Evolutionary conservation across 2,113 vertebrate genomes (phyloP).

Genomic region (Pristiophorus japonicus): DNA sequence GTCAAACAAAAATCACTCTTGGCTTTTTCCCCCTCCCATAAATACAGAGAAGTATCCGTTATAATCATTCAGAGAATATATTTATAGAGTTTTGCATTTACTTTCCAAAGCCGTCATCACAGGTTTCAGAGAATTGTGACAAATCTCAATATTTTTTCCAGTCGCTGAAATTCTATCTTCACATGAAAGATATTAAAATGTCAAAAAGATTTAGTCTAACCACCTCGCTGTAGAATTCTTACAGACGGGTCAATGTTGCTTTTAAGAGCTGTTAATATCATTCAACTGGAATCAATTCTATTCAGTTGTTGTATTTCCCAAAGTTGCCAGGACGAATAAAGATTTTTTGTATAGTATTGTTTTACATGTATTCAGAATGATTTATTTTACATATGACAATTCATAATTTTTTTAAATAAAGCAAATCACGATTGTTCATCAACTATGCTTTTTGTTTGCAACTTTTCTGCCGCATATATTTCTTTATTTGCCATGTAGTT

Average conservation of each 20-base stretch:
- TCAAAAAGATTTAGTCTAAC: background rate
- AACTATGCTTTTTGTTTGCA: background rate
- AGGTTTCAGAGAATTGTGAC: background rate
- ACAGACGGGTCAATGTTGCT: background rate
- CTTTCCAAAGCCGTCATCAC: background rate
- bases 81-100: background rate
- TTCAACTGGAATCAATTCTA: constrained; percentile 25
- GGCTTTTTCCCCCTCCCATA: background rate
- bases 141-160: background rate
- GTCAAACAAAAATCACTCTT: background rate
- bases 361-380: constrained; percentile 32
- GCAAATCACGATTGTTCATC: constrained; percentile 16
- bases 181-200: background rate
- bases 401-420: constrained; percentile 34
- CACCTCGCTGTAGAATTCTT: background rate
- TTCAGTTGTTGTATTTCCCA: constrained; percentile 23
- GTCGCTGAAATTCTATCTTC: background rate
- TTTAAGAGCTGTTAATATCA: constrained; percentile 35
- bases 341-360: constrained; percentile 28
- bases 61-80: constrained; percentile 8
- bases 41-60: background rate
- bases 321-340: background rate
- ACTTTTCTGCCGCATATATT: background rate
- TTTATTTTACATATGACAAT: constrained; percentile 29
- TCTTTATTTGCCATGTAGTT: background rate